phyloP scores from a whole-genome alignment of 2,888 invertebrate genomes.

The Tetheella fluctuosa region DNA sequence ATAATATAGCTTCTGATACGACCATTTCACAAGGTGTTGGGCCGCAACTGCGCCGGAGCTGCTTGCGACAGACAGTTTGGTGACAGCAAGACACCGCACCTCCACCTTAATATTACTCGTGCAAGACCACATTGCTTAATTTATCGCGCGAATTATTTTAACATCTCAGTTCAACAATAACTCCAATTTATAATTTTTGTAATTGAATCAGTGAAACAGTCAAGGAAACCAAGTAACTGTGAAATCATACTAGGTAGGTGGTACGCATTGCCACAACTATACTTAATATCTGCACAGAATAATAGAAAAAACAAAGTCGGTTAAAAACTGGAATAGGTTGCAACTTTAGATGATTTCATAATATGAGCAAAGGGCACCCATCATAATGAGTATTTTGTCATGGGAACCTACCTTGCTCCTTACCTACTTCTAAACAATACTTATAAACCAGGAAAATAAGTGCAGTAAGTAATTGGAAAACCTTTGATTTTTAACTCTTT shows the following conservation, averaged over 20 bases:
- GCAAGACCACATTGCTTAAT: constrained; percentile 75
- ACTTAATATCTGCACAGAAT: background rate
- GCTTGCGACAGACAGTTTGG: constrained; percentile 67
- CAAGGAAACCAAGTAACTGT: constrained; percentile 48
- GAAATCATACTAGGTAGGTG: constrained; percentile 34
- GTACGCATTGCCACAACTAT: constrained; percentile 15
- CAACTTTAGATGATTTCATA: background rate
- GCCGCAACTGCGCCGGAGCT: constrained; percentile 64
- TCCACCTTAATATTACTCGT: constrained; percentile 51
- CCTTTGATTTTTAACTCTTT: too few relatives aligned
- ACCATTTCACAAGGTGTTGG: constrained; percentile 81
- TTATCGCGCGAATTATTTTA: constrained; percentile 66
- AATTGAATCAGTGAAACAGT: constrained; percentile 59
- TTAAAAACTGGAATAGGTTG: background rate
- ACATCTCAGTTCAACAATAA: constrained; percentile 61
- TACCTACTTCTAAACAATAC: too few relatives aligned
- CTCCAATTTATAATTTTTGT: constrained; percentile 54
- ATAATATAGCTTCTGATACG: constrained; percentile 81
- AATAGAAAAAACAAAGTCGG: too few relatives aligned
- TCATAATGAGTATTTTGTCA: too few relatives aligned
- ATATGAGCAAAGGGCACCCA: too few relatives aligned
- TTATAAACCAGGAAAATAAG: too few relatives aligned
- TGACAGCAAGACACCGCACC: constrained; percentile 49
- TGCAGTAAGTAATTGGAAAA: too few relatives aligned
- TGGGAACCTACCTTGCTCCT: too few relatives aligned